Conservation (phyloP, 2,113 vertebrate species). For the Nesoenas mayeri region DNA sequence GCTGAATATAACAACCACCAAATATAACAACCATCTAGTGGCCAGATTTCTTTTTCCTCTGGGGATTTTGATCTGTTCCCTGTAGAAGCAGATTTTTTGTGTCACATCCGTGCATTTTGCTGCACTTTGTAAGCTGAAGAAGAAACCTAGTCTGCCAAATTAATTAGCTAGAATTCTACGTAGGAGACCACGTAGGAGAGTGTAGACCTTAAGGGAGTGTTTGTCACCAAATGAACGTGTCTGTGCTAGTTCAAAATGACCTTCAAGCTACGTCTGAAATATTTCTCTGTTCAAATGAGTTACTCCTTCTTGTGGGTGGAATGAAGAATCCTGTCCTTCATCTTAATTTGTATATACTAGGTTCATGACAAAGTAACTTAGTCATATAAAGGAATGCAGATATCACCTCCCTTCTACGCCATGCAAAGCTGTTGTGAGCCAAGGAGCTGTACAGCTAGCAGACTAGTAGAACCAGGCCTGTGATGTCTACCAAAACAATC, state of each 20-base stretch:
- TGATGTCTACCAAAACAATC: neutral
- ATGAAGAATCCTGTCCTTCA: conserved; percentile 53
- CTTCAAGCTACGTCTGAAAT: conserved; percentile 40
- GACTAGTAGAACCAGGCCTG: conserved; percentile 17
- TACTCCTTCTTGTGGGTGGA: conserved; percentile 47
- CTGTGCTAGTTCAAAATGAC: conserved; percentile 39
- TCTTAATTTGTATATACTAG: conserved; percentile 39
- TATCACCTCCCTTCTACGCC: neutral
- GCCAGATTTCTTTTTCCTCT: neutral
- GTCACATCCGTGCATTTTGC: neutral
- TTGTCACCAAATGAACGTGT: conserved; percentile 46
- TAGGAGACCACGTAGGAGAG: neutral
- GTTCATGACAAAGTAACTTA: conserved; percentile 40
- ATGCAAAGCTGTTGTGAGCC: neutral
- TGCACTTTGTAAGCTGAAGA: neutral
- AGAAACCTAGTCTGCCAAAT: neutral
- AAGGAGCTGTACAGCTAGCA: neutral
- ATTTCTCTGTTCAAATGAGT: conserved; percentile 29
- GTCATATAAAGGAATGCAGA: conserved; percentile 44
- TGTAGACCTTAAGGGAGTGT: conserved; percentile 15
- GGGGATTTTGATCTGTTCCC: neutral
- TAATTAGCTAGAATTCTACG: neutral
- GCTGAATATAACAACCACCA: neutral
- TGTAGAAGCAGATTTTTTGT: neutral
- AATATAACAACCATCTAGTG: neutral